These are phyloP conservation scores for Thinocorus orbignyianus DNA, from an alignment of 2,113 vertebrate species.

Conservation along the genomic window DNA sequence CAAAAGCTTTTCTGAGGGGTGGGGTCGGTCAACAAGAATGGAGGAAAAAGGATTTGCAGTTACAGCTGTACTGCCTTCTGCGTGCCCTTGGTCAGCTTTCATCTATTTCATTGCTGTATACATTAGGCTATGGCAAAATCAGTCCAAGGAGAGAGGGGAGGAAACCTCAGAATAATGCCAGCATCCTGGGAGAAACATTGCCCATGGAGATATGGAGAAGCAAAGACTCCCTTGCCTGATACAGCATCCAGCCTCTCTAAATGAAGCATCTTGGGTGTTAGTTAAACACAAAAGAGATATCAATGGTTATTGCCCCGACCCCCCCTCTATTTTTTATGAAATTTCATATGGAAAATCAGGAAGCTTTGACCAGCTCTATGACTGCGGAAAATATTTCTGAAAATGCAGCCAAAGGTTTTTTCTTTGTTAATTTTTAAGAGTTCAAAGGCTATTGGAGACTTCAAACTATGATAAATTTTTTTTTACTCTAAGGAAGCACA, in stretches of 20 bases:
- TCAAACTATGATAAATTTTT: not conserved
- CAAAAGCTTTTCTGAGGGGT: constrained; percentile 51
- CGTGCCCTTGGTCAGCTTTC: constrained; percentile 52
- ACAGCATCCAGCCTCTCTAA: not conserved
- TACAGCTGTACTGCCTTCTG: constrained; percentile 45
- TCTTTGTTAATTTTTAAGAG: not conserved
- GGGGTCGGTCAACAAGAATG: constrained; percentile 14
- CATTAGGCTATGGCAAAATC: not conserved
- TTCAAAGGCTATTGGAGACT: not conserved
- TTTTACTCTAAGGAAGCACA: not conserved
- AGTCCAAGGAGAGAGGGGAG: not conserved
- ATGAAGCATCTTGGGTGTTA: not conserved
- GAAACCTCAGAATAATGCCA: not conserved
- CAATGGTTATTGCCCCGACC: not conserved
- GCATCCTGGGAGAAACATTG: constrained; percentile 2
- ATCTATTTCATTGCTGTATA: constrained; percentile 52
- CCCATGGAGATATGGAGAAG: not conserved
- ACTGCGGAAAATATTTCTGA: not conserved
- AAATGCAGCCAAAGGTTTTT: not conserved
- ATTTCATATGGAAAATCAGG: not conserved
- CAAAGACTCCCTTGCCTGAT: not conserved
- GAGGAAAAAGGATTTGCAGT: constrained; percentile 59
- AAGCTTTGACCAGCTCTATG: not conserved
- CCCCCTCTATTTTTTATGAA: not conserved
- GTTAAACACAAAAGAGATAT: not conserved